phyloP scores from a whole-genome alignment of 1,140 invertebrate species.

The Drosophila pachea region DNA sequence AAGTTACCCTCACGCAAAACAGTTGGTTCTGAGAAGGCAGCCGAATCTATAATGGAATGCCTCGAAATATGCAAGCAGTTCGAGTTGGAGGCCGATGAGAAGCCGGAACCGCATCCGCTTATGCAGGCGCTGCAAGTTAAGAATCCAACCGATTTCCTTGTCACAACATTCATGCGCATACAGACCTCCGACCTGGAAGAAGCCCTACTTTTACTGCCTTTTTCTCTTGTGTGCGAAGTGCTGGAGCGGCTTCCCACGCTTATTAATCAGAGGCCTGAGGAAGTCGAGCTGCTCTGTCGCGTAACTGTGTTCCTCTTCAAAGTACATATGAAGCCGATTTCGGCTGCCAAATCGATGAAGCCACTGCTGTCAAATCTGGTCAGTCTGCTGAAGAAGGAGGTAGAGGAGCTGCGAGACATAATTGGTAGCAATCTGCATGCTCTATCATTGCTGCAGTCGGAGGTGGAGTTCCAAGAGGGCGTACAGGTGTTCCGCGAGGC shows the following conservation, averaged over 20 bases:
- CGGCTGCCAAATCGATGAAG: constrained; percentile 84
- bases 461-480: constrained; percentile 89
- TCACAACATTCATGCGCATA: constrained; percentile 88
- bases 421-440: constrained; percentile 93
- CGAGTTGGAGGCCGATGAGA: constrained; percentile 80
- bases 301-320: constrained; percentile 89
- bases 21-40: constrained; percentile 92
- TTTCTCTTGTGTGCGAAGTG: constrained; percentile 88
- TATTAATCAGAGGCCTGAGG: constrained; percentile 83
- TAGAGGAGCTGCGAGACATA: constrained; percentile 83
- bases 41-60: constrained; percentile 93
- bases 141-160: constrained; percentile 88
- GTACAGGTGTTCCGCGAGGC: constrained; percentile 92
- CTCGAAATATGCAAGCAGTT: constrained; percentile 88
- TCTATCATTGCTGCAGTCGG: constrained; percentile 86
- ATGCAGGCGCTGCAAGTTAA: constrained; percentile 88
- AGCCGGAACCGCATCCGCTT: constrained; percentile 83
- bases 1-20: constrained; percentile 93
- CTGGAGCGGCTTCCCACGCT: constrained; percentile 86
- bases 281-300: constrained; percentile 87
- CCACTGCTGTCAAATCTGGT: constrained; percentile 81
- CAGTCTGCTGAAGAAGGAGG: constrained; percentile 51
- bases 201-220: constrained; percentile 90
- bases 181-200: constrained; percentile 94
- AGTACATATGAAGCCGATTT: constrained; percentile 91